Conservation (phyloP, 2,113 vertebrate species). For the Dasypus novemcinctus region DNA sequence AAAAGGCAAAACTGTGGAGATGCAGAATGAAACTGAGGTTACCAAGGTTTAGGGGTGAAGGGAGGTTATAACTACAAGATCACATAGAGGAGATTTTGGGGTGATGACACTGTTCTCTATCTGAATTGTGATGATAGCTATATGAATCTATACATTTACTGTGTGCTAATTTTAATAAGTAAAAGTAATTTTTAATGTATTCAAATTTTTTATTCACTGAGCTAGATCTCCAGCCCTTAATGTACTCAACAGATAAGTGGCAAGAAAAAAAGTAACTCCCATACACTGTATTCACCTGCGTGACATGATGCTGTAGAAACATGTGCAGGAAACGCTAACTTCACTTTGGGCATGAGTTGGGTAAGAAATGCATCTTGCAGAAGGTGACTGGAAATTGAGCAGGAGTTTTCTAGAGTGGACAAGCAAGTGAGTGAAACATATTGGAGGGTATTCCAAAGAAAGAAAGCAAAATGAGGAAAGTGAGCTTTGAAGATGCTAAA, state of each 20-base stretch:
- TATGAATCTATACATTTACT: neutral
- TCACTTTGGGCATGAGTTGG: neutral
- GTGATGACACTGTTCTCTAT: neutral
- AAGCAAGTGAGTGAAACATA: neutral
- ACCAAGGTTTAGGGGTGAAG: neutral
- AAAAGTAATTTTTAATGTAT: neutral
- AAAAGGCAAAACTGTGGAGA: neutral
- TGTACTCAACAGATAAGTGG: neutral
- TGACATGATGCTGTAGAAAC: neutral
- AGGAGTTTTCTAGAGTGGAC: neutral
- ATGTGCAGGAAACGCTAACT: neutral
- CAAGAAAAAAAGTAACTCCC: neutral
- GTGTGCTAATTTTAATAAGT: neutral
- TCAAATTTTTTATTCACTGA: neutral
- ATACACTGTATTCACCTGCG: neutral
- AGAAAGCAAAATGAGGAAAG: neutral
- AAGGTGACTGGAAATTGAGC: neutral
- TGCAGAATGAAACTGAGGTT: neutral
- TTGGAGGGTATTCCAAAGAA: neutral
- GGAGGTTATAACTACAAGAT: no score
- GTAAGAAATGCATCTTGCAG: neutral
- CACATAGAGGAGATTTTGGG: neutral
- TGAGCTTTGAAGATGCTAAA: neutral
- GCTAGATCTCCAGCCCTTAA: neutral
- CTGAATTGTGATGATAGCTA: neutral